A percentile compares a stretch with the other conserved stretches of the same genome.
Evolutionary conservation across 2,888 invertebrate species (phyloP).

Genomic region (Cephus nigrinus): DNA sequence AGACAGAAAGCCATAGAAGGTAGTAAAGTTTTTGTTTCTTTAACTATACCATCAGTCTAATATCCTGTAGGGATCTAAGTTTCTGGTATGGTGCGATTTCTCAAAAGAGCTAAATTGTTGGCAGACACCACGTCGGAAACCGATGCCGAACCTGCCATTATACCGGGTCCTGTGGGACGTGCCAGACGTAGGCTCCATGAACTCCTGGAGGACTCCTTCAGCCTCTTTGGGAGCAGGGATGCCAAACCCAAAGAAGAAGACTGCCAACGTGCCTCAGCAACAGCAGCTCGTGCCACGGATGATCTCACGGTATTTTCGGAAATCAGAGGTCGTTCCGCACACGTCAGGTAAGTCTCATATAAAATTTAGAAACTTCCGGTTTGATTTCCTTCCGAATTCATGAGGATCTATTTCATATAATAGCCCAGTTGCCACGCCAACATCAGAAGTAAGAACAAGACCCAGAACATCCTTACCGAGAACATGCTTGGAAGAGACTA

Average conservation of each 20-base stretch:
- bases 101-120: conserved; percentile 28
- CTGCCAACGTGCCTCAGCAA: conserved; percentile 21
- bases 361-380: not conserved
- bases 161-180: conserved; percentile 68
- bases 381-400: not conserved
- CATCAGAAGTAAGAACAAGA: conserved; percentile 39
- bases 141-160: conserved; percentile 44
- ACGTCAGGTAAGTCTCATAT: conserved; percentile 42
- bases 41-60: not conserved
- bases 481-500: conserved; percentile 35
- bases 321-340: conserved; percentile 44
- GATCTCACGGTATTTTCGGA: conserved; percentile 41
- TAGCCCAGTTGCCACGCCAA: conserved; percentile 50
- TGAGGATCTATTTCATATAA: not conserved
- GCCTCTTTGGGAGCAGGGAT: conserved; percentile 76
- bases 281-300: conserved; percentile 35
- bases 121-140: conserved; percentile 38
- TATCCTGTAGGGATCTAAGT: not conserved
- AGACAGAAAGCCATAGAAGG: conserved; percentile 71
- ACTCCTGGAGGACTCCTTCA: conserved; percentile 83
- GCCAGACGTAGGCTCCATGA: conserved; percentile 82
- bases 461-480: conserved; percentile 47
- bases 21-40: conserved; percentile 4
- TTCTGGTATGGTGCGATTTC: conserved; percentile 9
- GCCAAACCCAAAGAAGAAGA: conserved; percentile 66